phyloP scores from a whole-genome alignment of 1,140 invertebrate species.

The Ceratoteleas bidentatus region DNA sequence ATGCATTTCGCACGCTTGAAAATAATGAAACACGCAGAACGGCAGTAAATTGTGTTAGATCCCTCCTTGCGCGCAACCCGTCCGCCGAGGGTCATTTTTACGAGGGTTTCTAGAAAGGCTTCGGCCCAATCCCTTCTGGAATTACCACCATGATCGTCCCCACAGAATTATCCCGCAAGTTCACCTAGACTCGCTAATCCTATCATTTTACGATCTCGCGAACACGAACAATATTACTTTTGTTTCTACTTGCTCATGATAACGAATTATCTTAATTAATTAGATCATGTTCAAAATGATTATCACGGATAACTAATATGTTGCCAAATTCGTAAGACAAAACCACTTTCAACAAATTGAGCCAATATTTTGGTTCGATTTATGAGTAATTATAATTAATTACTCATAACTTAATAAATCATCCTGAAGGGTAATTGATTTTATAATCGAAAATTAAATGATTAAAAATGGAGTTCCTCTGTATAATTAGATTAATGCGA shows the following conservation, averaged over 20 bases:
- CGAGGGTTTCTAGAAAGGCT: slow-evolving; percentile 56
- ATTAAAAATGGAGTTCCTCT: too few species aligned
- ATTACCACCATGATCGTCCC: slow-evolving; percentile 46
- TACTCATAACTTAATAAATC: too few species aligned
- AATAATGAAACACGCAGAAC: slow-evolving; percentile 44
- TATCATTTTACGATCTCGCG: slow-evolving; percentile 17
- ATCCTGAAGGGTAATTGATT: too few species aligned
- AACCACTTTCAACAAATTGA: too few species aligned
- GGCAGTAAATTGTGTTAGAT: slow-evolving; percentile 48
- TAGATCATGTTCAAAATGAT: too few species aligned
- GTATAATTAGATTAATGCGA: too few species aligned
- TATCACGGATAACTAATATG: too few species aligned
- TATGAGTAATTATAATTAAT: too few species aligned
- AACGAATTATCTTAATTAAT: neutral
- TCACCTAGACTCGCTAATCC: slow-evolving; percentile 45
- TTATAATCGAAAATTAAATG: too few species aligned
- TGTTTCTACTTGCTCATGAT: slow-evolving; percentile 6
- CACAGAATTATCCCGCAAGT: slow-evolving; percentile 41
- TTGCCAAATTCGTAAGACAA: too few species aligned
- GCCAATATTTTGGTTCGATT: too few species aligned
- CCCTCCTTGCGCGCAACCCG: slow-evolving; percentile 38
- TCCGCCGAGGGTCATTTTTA: slow-evolving; percentile 47
- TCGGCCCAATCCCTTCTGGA: slow-evolving; percentile 49
- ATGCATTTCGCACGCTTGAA: slow-evolving; percentile 41
- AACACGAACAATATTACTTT: slow-evolving; percentile 20